Percentiles rank a stretch among this genome's conserved stretches.
These are phyloP conservation scores for Tanytarsus gracilentus DNA, from an alignment of 2,888 invertebrate species.

Conservation along the genomic window DNA sequence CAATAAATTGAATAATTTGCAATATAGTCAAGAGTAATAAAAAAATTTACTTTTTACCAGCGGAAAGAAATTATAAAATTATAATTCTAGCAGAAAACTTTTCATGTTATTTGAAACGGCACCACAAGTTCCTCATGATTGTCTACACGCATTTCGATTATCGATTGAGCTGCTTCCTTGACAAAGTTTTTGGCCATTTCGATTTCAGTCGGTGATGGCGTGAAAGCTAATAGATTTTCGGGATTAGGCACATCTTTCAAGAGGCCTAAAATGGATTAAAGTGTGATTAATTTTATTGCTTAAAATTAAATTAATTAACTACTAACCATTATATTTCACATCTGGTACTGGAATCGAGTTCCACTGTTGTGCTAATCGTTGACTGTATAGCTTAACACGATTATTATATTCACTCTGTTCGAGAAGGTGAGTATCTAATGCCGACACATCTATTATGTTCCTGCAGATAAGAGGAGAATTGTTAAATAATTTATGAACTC, in stretches of 20 bases:
- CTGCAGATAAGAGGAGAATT: constrained; percentile 45
- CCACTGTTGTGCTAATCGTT: constrained; percentile 48
- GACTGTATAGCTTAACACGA: constrained; percentile 61
- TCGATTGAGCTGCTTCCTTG: constrained; percentile 59
- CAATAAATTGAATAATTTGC: background rate
- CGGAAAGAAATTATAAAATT: background rate
- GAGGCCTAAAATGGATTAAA: constrained; percentile 40
- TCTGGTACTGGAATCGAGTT: constrained; percentile 31
- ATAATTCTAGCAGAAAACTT: background rate
- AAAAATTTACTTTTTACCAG: no score
- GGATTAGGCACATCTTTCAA: constrained; percentile 66
- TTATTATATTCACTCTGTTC: constrained; percentile 85
- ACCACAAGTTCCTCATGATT: constrained; percentile 86
- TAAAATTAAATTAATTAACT: background rate
- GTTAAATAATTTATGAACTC: background rate
- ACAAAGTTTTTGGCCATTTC: constrained; percentile 62
- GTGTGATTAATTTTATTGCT: background rate
- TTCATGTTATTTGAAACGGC: constrained; percentile 66
- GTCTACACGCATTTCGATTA: constrained; percentile 72
- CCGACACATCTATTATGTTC: constrained; percentile 90
- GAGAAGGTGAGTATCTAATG: constrained; percentile 76
- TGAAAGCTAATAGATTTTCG: constrained; percentile 56
- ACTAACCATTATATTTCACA: constrained; percentile 34
- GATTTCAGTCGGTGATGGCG: constrained; percentile 48
- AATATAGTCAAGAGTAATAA: background rate